Evolutionary conservation across 2,888 invertebrate species (phyloP).

Genomic region (Athripsodes cinereus): DNA sequence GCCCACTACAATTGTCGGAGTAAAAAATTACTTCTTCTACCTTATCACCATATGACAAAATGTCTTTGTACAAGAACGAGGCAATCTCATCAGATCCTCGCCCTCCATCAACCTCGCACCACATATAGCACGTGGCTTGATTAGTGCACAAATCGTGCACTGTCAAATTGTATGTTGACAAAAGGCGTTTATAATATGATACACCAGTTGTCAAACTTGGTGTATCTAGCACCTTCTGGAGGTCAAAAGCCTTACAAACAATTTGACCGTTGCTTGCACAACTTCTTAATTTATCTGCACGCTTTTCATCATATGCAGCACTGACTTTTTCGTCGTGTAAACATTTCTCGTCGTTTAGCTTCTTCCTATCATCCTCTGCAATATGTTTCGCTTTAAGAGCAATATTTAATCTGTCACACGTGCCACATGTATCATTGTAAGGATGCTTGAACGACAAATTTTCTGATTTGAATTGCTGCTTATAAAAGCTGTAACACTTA

Average conservation of each 20-base stretch:
- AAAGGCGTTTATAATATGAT: not conserved
- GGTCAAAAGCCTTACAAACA: constrained; percentile 1
- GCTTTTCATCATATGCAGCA: constrained; percentile 1
- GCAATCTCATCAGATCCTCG: constrained; percentile 6
- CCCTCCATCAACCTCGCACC: constrained; percentile 1
- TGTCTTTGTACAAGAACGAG: not conserved
- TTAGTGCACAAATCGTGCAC: constrained; percentile 6
- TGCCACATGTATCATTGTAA: constrained; percentile 3
- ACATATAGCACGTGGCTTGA: constrained; percentile 4
- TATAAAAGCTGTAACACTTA: constrained; percentile 5
- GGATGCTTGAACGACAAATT: constrained; percentile 4
- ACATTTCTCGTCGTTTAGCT: constrained; percentile 3
- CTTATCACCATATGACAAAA: not conserved
- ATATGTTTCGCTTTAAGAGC: constrained; percentile 3
- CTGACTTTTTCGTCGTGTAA: constrained; percentile 3
- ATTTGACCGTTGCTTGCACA: constrained; percentile 3
- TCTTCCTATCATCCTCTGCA: not conserved
- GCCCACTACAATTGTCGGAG: constrained; percentile 2
- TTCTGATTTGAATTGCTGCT: constrained; percentile 4
- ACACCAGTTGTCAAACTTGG: constrained; percentile 1
- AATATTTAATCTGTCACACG: constrained; percentile 5
- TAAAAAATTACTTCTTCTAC: not conserved
- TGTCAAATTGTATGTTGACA: constrained; percentile 1
- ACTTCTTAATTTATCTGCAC: not conserved
- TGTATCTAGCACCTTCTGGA: not conserved